Conservation (phyloP, 1,140 invertebrate species). For the Atta texana region DNA sequence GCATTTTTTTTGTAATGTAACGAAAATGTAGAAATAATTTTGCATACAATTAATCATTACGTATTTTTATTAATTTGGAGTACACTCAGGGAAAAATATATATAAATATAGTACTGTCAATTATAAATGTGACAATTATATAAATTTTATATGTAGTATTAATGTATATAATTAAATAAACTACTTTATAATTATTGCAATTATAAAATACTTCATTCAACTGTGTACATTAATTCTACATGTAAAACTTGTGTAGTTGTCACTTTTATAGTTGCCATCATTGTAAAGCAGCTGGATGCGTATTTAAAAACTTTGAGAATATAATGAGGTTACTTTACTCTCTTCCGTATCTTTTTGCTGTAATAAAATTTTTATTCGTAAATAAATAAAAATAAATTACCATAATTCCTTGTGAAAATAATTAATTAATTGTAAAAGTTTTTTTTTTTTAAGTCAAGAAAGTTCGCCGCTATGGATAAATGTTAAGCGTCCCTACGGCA, state of each 20-base stretch:
- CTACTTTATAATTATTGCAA: too few species aligned
- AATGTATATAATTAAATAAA: too few species aligned
- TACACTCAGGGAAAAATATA: neutral
- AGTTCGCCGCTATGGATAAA: neutral
- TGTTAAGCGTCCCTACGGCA: conserved; percentile 10
- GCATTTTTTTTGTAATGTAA: neutral
- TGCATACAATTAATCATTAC: neutral
- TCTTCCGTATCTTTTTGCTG: neutral
- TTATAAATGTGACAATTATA: too few species aligned
- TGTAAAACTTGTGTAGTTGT: too few species aligned
- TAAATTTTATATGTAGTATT: too few species aligned
- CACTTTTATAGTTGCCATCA: too few species aligned
- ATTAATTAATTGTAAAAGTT: neutral
- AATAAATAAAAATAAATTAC: neutral
- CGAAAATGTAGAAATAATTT: neutral
- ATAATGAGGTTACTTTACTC: neutral
- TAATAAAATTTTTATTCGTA: neutral
- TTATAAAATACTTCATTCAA: too few species aligned
- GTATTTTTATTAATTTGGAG: neutral
- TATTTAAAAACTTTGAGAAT: neutral
- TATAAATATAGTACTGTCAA: too few species aligned
- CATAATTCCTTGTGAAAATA: neutral
- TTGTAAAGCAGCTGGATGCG: neutral
- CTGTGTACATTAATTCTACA: too few species aligned
- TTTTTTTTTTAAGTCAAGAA: neutral